These are phyloP conservation scores for Podabrus alpinus DNA, from an alignment of 2,888 invertebrate species.

Conservation along the genomic window DNA sequence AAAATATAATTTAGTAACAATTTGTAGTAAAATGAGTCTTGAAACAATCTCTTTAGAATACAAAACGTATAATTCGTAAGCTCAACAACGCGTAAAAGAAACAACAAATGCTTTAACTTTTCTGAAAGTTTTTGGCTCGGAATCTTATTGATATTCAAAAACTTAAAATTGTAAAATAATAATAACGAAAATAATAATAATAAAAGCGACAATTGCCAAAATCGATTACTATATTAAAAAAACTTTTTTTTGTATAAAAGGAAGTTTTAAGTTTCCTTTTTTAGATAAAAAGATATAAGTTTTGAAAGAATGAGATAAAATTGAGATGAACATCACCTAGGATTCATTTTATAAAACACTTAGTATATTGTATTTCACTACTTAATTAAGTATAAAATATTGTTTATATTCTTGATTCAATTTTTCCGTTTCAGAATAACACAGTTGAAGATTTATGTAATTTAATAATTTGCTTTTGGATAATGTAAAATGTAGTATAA, in stretches of 20 bases:
- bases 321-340: neutral
- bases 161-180: slow-evolving; percentile 49
- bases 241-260: slow-evolving; percentile 26
- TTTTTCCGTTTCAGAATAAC: too few species aligned
- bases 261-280: slow-evolving; percentile 8
- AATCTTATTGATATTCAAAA: slow-evolving; percentile 47
- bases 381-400: too few species aligned
- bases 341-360: neutral
- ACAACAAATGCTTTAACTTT: slow-evolving; percentile 32
- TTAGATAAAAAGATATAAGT: slow-evolving; percentile 10
- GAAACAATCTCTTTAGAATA: slow-evolving; percentile 12
- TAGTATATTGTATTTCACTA: neutral
- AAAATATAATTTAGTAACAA: neutral
- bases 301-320: slow-evolving; percentile 1
- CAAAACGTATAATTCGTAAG: slow-evolving; percentile 24
- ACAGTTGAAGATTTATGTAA: neutral
- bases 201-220: slow-evolving; percentile 48
- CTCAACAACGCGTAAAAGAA: slow-evolving; percentile 38
- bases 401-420: too few species aligned
- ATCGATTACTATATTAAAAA: slow-evolving; percentile 42
- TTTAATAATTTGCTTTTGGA: neutral
- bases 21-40: neutral
- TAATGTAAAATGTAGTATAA: neutral
- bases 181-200: slow-evolving; percentile 31
- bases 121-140: slow-evolving; percentile 21